Percentiles rank a stretch among this genome's conserved stretches.
Conservation (phyloP, 2,113 vertebrate species). For the Axis porcinus region DNA sequence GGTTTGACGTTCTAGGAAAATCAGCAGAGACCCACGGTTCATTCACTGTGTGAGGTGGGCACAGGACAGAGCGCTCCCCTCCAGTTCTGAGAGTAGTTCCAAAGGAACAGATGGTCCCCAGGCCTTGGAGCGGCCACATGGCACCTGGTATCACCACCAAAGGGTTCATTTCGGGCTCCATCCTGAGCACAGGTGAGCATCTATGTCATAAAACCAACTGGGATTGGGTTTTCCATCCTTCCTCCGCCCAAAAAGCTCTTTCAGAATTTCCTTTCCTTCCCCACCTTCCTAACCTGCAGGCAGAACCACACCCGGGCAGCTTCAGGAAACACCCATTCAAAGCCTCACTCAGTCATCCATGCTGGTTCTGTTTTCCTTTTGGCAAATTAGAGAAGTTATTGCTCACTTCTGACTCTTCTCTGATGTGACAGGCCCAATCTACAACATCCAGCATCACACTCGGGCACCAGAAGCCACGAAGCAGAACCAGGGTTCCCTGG, state of each 20-base stretch:
- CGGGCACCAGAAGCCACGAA: background rate
- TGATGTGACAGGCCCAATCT: too few species aligned
- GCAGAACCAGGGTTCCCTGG: background rate
- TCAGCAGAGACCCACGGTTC: background rate
- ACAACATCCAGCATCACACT: rapidly evolving
- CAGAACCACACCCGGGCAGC: background rate
- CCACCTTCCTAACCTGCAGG: rapidly evolving
- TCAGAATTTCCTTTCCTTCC: background rate
- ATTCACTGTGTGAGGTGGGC: background rate
- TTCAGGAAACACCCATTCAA: background rate
- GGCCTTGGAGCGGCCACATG: too few species aligned
- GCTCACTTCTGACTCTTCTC: background rate
- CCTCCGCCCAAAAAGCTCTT: background rate
- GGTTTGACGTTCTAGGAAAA: background rate
- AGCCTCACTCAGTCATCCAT: rapidly evolving
- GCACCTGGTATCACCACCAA: background rate
- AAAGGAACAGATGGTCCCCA: background rate
- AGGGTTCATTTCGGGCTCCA: background rate
- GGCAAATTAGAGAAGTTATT: background rate
- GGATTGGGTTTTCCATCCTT: background rate
- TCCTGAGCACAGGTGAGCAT: rapidly evolving
- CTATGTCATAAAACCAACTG: rapidly evolving
- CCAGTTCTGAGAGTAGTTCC: background rate
- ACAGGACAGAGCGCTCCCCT: background rate
- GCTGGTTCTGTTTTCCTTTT: too few species aligned